Evolutionary conservation across 2,888 invertebrate species (phyloP).

Genomic region (Clivina fossor): DNA sequence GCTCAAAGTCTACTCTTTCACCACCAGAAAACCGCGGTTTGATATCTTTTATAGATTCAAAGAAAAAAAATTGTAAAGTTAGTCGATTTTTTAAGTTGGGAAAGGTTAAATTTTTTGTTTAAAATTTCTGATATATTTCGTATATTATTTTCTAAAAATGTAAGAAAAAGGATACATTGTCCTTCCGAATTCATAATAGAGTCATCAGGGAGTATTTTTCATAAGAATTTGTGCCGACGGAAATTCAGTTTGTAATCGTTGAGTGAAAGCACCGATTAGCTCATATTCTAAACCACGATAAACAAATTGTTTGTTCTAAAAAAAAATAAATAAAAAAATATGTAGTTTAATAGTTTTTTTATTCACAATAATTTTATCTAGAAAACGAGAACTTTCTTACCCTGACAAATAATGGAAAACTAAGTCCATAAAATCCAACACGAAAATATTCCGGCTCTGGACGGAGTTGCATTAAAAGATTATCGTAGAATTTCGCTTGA

Average conservation of each 20-base stretch:
- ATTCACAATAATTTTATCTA: not conserved
- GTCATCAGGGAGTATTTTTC: conserved; percentile 89
- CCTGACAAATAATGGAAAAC: conserved; percentile 91
- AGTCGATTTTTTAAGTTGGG: too few species aligned
- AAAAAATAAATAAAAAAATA: too few species aligned
- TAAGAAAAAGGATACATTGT: conserved; percentile 73
- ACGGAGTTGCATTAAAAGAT: conserved; percentile 82
- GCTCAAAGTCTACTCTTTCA: too few species aligned
- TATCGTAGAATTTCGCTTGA: conserved; percentile 89
- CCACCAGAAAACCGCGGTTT: too few species aligned
- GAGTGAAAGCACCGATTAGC: conserved; percentile 90
- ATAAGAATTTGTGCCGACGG: conserved; percentile 91
- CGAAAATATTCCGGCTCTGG: conserved; percentile 95
- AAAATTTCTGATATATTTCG: too few species aligned
- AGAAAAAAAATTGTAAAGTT: too few species aligned
- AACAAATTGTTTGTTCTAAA: conserved; percentile 90
- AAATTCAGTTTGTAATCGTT: conserved; percentile 90
- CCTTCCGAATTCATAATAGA: conserved; percentile 81
- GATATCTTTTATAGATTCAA: too few species aligned
- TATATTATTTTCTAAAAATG: too few species aligned
- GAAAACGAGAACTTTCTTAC: conserved; percentile 67
- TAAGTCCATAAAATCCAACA: conserved; percentile 92
- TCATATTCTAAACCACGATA: conserved; percentile 96
- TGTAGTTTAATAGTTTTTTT: too few species aligned
- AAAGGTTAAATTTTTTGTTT: too few species aligned